Percentiles rank a stretch among this genome's conserved stretches.
Conservation (phyloP, 2,113 vertebrate genomes). For the Gymnorhina tibicen region DNA sequence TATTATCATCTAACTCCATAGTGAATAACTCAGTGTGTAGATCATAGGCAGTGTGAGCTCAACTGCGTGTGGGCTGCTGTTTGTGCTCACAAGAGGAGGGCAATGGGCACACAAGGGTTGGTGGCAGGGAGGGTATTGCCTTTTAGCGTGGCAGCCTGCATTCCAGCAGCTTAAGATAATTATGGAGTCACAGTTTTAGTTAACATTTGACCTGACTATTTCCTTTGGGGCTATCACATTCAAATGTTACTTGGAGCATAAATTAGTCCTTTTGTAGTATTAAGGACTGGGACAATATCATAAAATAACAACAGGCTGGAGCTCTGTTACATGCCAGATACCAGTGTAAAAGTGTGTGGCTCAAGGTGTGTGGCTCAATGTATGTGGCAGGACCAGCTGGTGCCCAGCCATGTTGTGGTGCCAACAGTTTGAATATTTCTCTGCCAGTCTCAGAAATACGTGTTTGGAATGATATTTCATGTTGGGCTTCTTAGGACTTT, state of each 20-base stretch:
- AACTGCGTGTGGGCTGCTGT: not conserved
- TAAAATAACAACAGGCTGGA: not conserved
- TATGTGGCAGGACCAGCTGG: not conserved
- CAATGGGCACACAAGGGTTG: fast-evolving
- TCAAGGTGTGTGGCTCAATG: not conserved
- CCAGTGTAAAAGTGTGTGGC: not conserved
- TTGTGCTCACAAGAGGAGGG: not conserved
- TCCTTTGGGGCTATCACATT: not conserved
- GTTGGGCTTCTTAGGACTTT: not conserved
- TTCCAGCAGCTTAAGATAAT: not conserved
- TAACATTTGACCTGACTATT: not conserved
- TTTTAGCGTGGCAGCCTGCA: not conserved
- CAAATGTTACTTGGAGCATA: not conserved
- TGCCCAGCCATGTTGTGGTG: not conserved
- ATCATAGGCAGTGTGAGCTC: not conserved
- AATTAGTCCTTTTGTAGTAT: not conserved
- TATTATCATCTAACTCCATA: not conserved
- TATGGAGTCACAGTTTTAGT: not conserved
- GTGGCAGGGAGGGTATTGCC: not conserved
- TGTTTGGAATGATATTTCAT: not conserved
- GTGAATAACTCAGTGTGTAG: not conserved
- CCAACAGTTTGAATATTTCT: not conserved
- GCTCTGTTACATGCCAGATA: not conserved
- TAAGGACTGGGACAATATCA: not conserved
- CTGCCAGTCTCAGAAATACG: not conserved